Percentiles rank a stretch among this genome's conserved stretches.
Conservation (phyloP, 2,888 invertebrate species). For the Mesorhabditis sp. region DNA sequence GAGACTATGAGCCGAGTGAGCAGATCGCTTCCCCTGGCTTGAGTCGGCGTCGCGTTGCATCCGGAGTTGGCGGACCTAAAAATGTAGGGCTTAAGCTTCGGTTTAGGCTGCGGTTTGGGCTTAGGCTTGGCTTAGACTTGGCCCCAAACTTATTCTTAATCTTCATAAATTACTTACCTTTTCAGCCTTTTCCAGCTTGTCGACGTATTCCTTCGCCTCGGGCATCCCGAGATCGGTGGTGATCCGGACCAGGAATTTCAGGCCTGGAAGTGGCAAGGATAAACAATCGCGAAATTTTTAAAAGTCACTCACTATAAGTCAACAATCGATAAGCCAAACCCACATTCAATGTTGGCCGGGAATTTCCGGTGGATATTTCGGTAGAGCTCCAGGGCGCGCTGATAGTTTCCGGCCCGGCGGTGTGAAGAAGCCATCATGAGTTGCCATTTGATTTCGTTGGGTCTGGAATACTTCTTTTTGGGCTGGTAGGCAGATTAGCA, state of each 20-base stretch:
- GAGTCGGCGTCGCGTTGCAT: constrained; percentile 38
- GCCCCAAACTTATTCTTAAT: not conserved
- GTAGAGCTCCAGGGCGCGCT: constrained; percentile 77
- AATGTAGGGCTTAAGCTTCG: not conserved
- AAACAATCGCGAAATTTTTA: not conserved
- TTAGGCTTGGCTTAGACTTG: not conserved
- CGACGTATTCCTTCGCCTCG: constrained; percentile 71
- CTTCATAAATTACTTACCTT: constrained; percentile 10
- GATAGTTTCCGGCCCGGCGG: constrained; percentile 77
- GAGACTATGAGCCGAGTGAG: constrained; percentile 37
- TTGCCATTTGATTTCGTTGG: constrained; percentile 79
- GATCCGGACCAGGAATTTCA: constrained; percentile 81
- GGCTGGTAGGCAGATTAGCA: too few relatives aligned
- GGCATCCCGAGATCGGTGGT: constrained; percentile 84
- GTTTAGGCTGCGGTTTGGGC: not conserved
- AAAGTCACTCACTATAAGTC: not conserved
- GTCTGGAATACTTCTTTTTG: constrained; percentile 59
- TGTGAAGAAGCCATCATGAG: constrained; percentile 73
- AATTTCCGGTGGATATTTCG: constrained; percentile 81
- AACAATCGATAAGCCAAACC: not conserved
- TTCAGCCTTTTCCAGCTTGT: constrained; percentile 32
- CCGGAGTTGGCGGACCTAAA: constrained; percentile 28
- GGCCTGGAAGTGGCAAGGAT: constrained; percentile 62
- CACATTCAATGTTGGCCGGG: constrained; percentile 89
- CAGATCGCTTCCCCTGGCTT: constrained; percentile 51